A percentile compares a stretch with the other conserved stretches of the same genome.
These are phyloP conservation scores for Alectura lathami DNA, from an alignment of 2,113 vertebrate genomes.

Conservation along the genomic window DNA sequence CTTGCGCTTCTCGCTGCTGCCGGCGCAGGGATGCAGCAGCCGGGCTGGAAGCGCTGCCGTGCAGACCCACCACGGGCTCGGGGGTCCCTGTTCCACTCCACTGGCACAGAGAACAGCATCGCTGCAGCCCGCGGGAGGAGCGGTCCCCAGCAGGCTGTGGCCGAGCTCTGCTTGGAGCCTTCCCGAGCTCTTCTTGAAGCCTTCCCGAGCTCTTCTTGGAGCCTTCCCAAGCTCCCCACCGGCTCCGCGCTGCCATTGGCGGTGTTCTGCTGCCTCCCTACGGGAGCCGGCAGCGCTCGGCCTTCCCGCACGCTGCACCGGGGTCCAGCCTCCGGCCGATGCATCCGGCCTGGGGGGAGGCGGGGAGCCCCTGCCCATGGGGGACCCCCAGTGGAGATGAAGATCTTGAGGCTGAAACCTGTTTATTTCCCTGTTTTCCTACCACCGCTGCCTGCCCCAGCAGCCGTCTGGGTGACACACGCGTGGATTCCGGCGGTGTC, in stretches of 20 bases:
- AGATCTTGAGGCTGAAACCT: too few species aligned
- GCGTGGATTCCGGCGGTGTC: not conserved
- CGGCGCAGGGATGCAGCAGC: too few species aligned
- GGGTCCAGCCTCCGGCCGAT: not conserved
- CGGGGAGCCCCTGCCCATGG: too few species aligned
- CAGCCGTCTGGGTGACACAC: rapidly evolving
- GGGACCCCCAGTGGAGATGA: too few species aligned
- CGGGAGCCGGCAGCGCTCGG: slow-evolving; percentile 6
- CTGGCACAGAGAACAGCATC: not conserved
- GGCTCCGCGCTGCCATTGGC: not conserved
- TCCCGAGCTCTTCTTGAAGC: not conserved
- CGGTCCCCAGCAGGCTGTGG: too few species aligned
- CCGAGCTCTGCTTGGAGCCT: not conserved
- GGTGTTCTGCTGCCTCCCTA: slow-evolving; percentile 52
- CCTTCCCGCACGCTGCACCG: not conserved
- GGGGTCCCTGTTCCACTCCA: not conserved
- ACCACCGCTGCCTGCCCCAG: not conserved
- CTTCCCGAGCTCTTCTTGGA: not conserved
- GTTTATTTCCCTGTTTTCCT: not conserved
- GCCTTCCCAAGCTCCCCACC: not conserved
- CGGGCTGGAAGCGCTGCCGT: not conserved
- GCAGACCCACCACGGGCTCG: not conserved
- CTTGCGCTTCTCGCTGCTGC: too few species aligned
- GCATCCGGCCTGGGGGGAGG: too few species aligned
- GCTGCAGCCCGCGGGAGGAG: not conserved